These are phyloP conservation scores for Enteromius treurensis DNA, from an alignment of 2,797 vertebrate species.

Conservation along the genomic window DNA sequence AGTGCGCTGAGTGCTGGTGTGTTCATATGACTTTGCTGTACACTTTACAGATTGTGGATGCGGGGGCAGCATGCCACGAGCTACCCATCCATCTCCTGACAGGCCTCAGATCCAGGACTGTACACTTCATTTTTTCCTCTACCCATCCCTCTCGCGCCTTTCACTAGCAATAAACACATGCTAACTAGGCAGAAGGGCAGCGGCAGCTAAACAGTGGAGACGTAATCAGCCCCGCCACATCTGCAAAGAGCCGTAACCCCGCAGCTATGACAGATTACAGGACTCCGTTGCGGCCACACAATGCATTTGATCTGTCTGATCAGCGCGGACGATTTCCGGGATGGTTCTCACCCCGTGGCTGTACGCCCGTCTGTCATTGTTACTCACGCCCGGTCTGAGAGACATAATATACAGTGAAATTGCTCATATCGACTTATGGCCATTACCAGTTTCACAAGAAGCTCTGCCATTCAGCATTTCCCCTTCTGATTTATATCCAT, in stretches of 20 bases:
- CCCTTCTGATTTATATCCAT: conserved; percentile 55
- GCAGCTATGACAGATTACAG: conserved; percentile 50
- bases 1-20: conserved; percentile 34
- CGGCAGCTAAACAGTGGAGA: conserved; percentile 45
- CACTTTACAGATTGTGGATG: conserved; percentile 55
- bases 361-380: conserved; percentile 52
- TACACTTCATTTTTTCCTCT: conserved; percentile 43
- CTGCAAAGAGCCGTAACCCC: conserved; percentile 47
- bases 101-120: conserved; percentile 43
- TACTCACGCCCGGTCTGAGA: conserved; percentile 47
- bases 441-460: conserved; percentile 53
- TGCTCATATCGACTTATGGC: conserved; percentile 56
- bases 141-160: conserved; percentile 27
- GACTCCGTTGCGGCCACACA: conserved; percentile 15
- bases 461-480: conserved; percentile 48
- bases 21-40: conserved; percentile 57
- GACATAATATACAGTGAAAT: conserved; percentile 54
- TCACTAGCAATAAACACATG: conserved; percentile 53
- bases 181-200: conserved; percentile 40
- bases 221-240: conserved; percentile 47
- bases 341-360: conserved; percentile 47
- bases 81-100: conserved; percentile 59
- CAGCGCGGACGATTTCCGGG: conserved; percentile 50
- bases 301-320: conserved; percentile 56
- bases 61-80: conserved; percentile 48